Conservation (phyloP, 2,113 vertebrate species). For the Aptenodytes forsteri region DNA sequence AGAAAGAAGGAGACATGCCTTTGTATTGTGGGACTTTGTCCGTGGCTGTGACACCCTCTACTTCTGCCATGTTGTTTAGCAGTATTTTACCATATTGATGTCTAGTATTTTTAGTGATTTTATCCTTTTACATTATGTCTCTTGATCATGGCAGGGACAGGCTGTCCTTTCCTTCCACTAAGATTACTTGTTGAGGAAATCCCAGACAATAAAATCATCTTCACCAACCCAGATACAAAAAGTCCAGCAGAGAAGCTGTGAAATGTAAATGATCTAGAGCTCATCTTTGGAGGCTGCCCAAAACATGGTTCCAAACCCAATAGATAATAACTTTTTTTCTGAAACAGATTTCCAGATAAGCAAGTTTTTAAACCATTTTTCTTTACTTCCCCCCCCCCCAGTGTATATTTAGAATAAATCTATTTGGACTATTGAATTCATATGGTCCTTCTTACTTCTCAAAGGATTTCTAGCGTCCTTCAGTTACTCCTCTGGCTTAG, state of each 20-base stretch:
- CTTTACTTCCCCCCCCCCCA: too few species aligned
- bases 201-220: neutral
- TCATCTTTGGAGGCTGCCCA: neutral
- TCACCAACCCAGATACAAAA: neutral
- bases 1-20: neutral
- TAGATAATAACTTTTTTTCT: neutral
- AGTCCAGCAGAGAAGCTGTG: neutral
- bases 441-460: neutral
- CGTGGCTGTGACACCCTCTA: neutral
- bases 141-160: neutral
- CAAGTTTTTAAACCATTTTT: neutral
- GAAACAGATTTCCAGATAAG: neutral
- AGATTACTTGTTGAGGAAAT: neutral
- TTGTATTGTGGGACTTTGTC: neutral
- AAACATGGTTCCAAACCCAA: neutral
- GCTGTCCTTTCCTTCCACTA: neutral
- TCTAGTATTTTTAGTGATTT: neutral
- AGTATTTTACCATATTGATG: neutral
- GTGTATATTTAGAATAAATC: neutral
- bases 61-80: neutral
- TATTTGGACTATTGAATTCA: neutral
- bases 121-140: neutral
- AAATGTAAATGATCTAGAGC: neutral
- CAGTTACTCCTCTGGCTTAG: neutral
- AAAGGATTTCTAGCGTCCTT: neutral